Conservation (phyloP, 1,140 invertebrate species). For the Drosophila bocki region DNA sequence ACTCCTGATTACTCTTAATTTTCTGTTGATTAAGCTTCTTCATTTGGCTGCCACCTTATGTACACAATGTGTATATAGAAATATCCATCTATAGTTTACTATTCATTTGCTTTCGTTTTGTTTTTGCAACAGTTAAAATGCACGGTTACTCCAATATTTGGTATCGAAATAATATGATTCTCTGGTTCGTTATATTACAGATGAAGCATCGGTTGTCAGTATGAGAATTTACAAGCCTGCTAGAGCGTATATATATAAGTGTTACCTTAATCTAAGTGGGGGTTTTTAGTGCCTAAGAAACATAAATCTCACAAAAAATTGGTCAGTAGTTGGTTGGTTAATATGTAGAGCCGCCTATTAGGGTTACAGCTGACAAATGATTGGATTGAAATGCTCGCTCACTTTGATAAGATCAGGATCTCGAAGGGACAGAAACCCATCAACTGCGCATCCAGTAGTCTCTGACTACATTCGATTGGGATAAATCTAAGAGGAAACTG, state of each 20-base stretch:
- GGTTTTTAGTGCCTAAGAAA: constrained; percentile 60
- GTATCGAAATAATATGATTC: constrained; percentile 68
- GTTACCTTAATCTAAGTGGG: constrained; percentile 47
- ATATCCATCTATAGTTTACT: constrained; percentile 54
- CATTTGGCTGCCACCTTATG: constrained; percentile 67
- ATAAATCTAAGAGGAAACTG: constrained; percentile 34
- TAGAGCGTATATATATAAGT: constrained; percentile 37
- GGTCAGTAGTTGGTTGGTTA: constrained; percentile 72
- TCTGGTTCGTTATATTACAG: constrained; percentile 68
- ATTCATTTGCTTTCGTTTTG: constrained; percentile 9
- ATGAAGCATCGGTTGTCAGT: constrained; percentile 70
- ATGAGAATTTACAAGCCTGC: constrained; percentile 78
- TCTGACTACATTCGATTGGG: constrained; percentile 39
- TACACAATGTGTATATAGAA: constrained; percentile 44
- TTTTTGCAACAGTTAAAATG: constrained; percentile 66
- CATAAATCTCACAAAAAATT: constrained; percentile 70
- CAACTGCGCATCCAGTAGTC: constrained; percentile 30
- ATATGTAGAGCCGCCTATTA: constrained; percentile 34
- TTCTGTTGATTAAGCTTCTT: constrained; percentile 30
- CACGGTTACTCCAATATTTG: constrained; percentile 41
- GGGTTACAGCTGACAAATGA: constrained; percentile 33
- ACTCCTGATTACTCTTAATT: constrained; percentile 37
- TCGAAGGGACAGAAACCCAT: constrained; percentile 8
- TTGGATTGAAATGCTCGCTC: constrained; percentile 34
- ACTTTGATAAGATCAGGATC: constrained; percentile 32